These are phyloP conservation scores for Garra rufa DNA, from an alignment of 2,113 vertebrate genomes.

Conservation along the genomic window DNA sequence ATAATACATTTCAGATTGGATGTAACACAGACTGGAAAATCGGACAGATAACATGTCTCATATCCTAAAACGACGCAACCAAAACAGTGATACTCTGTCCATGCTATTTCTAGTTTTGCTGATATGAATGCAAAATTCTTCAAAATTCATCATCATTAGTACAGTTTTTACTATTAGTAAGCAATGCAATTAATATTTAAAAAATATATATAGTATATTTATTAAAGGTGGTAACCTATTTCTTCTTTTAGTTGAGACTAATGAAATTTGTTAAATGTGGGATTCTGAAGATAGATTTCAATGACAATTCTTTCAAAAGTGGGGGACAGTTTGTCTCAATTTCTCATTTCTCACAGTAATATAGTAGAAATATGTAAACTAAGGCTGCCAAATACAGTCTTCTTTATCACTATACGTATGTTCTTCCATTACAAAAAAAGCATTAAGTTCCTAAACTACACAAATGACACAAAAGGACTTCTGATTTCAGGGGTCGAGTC, in stretches of 20 bases:
- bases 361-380: neutral
- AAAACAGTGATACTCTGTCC: neutral
- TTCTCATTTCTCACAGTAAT: neutral
- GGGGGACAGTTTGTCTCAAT: neutral
- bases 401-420: neutral
- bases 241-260: neutral
- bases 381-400: neutral
- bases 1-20: constrained; percentile 2
- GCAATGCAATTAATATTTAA: neutral
- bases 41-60: neutral
- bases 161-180: neutral
- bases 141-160: neutral
- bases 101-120: neutral
- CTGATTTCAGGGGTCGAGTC: neutral
- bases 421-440: neutral
- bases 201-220: neutral
- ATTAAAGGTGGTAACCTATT: neutral
- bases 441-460: neutral
- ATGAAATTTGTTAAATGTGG: neutral
- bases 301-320: neutral
- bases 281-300: neutral
- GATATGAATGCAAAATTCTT: neutral
- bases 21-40: neutral
- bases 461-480: neutral
- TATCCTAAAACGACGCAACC: neutral